Conservation (phyloP, 1,140 invertebrate genomes). For the Bombus soroeensis region DNA sequence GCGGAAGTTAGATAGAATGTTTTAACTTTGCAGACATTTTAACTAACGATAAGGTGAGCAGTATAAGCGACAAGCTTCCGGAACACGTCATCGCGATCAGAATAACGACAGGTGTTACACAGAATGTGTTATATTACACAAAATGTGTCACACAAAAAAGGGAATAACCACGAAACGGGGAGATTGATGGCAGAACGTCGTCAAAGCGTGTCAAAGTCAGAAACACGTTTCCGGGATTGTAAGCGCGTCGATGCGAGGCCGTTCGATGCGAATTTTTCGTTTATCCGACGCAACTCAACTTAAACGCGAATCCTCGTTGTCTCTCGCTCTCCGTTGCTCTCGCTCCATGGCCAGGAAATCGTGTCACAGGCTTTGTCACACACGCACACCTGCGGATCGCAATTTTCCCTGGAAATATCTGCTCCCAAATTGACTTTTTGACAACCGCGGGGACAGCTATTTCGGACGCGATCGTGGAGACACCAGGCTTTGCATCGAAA, state of each 20-base stretch:
- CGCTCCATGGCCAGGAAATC: neutral
- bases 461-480: neutral
- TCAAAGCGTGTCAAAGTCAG: slow-evolving; percentile 32
- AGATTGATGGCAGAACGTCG: slow-evolving; percentile 30
- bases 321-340: too few relatives aligned
- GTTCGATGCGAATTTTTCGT: slow-evolving; percentile 11
- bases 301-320: slow-evolving; percentile 8
- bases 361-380: slow-evolving; percentile 16
- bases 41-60: too few relatives aligned
- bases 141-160: neutral
- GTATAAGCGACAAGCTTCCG: too few relatives aligned
- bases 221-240: slow-evolving; percentile 10
- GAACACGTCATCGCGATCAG: too few relatives aligned
- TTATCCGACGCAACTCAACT: slow-evolving; percentile 11
- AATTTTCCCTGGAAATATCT: slow-evolving; percentile 31
- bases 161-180: neutral
- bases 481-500: slow-evolving; percentile 1
- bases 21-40: too few relatives aligned
- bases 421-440: slow-evolving; percentile 40
- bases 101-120: too few relatives aligned
- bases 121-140: too few relatives aligned
- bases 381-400: neutral
- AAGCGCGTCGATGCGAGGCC: slow-evolving; percentile 1
- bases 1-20: too few relatives aligned
- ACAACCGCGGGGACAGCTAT: slow-evolving; percentile 16